Evolutionary conservation across 2,888 invertebrate species (phyloP), one percentile per base, ranked within the genome.

Genomic region (Timema podura): DNA sequence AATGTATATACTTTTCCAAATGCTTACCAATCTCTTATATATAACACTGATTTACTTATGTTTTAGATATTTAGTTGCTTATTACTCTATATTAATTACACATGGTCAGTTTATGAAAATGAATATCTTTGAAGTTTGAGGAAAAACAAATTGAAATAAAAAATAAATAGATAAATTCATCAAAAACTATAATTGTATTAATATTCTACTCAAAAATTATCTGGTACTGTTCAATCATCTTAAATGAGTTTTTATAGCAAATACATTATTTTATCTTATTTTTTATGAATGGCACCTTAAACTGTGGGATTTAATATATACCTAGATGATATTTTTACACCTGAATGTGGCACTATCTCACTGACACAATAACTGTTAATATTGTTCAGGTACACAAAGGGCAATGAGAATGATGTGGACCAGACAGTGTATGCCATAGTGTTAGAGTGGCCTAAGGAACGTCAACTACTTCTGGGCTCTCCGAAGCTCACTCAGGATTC

Each of bases 391-490:
- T 76, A 76, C 68, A 76, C 67, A 80, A 82, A 0, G 68, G 46
- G 3, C 5, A 72, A 45, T 8, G 73, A 61, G 13, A 68, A 30
- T 57, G 45, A 46, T 54, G 77, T 81, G 11, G 77, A 80, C 71
- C 48, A 70, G 59, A 67, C 68, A 44, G 82, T 93, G 11, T 95
- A 90, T 79, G 92, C 90, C 0, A 87, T 87, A 64, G 80, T 89
- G 16, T 81, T 93, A 48, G 79, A 85, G 5, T 94, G 93, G 91
- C 93, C 93, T 0, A 78, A 80, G 44, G 80, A 84, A 64, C 84
- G 85, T 72, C 77, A 82, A 16, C 79, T 91, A 10, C 74, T 80
- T 30, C 80, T 90, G 9, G 83, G 83, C 72, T 80, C 85, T 0
- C 77, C 83, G 2, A 77, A 79, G 65, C 78, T 75, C 10, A 54